Percentiles rank a stretch among this genome's conserved stretches.
Evolutionary conservation across 2,113 vertebrate genomes (phyloP).

Genomic region (Phalacrocorax aristotelis): DNA sequence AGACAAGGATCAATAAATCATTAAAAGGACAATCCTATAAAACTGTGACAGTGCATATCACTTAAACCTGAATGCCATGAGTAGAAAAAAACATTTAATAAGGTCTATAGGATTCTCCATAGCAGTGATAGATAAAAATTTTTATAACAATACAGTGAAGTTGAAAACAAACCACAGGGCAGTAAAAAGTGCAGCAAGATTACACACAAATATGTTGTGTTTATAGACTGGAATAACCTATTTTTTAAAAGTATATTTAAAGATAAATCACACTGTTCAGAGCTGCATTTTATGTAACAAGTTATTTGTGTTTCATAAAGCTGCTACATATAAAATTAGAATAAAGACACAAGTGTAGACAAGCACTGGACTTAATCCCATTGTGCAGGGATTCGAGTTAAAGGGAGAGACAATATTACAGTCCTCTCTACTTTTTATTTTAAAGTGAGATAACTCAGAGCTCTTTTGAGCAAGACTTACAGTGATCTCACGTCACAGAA

Average conservation of each 20-base stretch:
- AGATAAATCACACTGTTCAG: conserved; percentile 28
- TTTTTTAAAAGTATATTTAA: conserved; percentile 35
- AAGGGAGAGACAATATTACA: not conserved
- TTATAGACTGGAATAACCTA: not conserved
- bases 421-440: not conserved
- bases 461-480: not conserved
- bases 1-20: not conserved
- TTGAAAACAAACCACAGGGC: not conserved
- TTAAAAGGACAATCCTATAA: not conserved
- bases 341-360: not conserved
- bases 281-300: conserved; percentile 34
- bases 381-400: not conserved
- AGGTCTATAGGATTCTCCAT: not conserved
- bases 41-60: not conserved
- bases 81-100: not conserved
- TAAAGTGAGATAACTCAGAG: not conserved
- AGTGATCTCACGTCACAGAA: not conserved
- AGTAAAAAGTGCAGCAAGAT: conserved; percentile 18
- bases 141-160: not conserved
- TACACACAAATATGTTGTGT: not conserved
- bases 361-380: conserved; percentile 28
- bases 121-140: not conserved
- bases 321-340: conserved; percentile 33
- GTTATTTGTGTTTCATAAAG: conserved; percentile 38
- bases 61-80: not conserved